Evolutionary conservation across 2,888 invertebrate genomes (phyloP), one percentile per base, ranked within the genome.

Genomic region (Artemia sp.): DNA sequence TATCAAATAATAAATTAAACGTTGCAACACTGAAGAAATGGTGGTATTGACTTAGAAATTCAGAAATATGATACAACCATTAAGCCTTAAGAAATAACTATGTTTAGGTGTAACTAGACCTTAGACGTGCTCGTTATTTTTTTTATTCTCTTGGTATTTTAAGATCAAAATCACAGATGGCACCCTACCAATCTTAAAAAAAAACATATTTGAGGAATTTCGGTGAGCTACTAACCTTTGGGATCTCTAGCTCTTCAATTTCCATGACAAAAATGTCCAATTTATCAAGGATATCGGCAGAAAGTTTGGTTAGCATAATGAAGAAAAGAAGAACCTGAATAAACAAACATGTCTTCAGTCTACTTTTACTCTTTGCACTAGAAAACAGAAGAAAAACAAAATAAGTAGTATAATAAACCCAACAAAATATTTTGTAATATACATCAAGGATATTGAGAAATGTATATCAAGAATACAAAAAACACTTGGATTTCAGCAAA

Each of bases 361-460:
- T 86, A 74, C 90, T 90, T 82, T 98, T 98, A 83, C 93, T 94
- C 77, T 90, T 83, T 77, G 92, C 92, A 83, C 97, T 97, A 85
- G 77, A 86, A 86, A 75, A 76, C 76, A 75, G 77, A 73, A 75
- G 72, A 72, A 70, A 69, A 19, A 19, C 19, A 19, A 19, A 19
- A 19, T 19, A 19, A 19, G 19, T 19, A 19, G 19, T 19, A 19
- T 19, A 19, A 19, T 19, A 19, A 19, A 19, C 19, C 19, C 19
- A 19, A 19, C 19, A 19, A 19, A 19, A 19, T 19, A 19, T 19
- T 19, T 19, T 1, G 19, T 19, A 19, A 19, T 19, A 19, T 19
- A 19, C 1, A 19, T 19, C 19, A 19, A 19, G 19, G 19, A 19
- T 19, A 1, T 19, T 19, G 19, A 19, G 19, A 19, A 19, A 19